Base-by-base conservation (phyloP, 2,888 invertebrate species). In the Xylota segnis region DNA sequence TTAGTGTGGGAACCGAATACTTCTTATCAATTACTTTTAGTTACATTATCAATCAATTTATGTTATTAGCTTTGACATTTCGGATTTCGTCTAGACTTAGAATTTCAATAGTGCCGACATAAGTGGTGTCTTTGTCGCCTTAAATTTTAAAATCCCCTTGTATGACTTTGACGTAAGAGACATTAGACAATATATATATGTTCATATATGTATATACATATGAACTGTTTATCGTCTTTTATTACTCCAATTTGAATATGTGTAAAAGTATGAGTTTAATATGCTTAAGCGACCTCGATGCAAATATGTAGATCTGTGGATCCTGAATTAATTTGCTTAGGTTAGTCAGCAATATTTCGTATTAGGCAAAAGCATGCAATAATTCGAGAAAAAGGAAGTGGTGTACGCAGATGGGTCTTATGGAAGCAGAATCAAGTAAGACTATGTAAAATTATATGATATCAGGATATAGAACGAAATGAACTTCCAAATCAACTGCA, bases 21-120 rank as follows among this genome's bases (percentile, higher is more conserved):
- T 14, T 18, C 27, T 61, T 61, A 76, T 66, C 58, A 58, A 68
- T 50, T 40, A 50, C n/a, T 32, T 58, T 47, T 12, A 29, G 37
- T 47, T 37, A 45, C 29, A 50, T 32, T 76, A 76, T 76, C 76
- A 76, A 76, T 76, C 66, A 68, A 45, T 18, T 76, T 16, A 40
- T 75, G 32, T 50, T 68, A 68, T 59, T 59, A 59, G 7, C 18
- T 14, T 32, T 76, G 66, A 59, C 76, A 76, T 47, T 66, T 29
- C 29, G 27, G 58, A 59, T 58, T 76, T 58, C 66, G 76, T 76
- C 76, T 76, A 76, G 76, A 76, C 76, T 29, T 3, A 47, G 45
- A 74, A 27, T 47, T 65, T 54, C 23, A 75, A 58, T 43, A 66
- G 58, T 56, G 37, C 66, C 66, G 56, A 66, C 65, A 75, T 34